Evolutionary conservation across 2,797 vertebrate genomes (phyloP), one percentile per base, ranked within the genome.

Genomic region (Sorex maritimensis): DNA sequence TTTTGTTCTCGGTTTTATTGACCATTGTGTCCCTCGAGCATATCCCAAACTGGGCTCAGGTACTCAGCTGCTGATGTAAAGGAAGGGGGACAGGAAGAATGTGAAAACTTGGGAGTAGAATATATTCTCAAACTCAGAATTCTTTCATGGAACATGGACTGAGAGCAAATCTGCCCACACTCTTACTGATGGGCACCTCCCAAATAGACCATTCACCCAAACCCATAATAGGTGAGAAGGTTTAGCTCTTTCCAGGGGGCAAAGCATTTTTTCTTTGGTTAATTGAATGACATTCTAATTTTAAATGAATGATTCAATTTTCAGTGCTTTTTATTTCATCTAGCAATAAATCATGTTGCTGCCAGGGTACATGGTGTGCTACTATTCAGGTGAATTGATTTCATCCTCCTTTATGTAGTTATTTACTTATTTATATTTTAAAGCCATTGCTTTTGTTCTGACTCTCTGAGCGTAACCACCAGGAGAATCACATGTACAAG

Each of bases 281-380:
- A 61, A 85, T 12, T 75, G 0, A n/a, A 89, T 44, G 38, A 41
- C 38, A 74, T 46, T 89, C 74, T 63, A 61, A 17, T 55, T 86
- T 65, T 17, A 86, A 94, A 91, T 14, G 34, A 71, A 85, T 67
- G 24, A 55, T 73, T 34, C 86, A 23, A 78, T 73, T 84, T 85
- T 49, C 46, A 93, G 52, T 41, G 28, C 79, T 67, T 80, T 2
- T 87, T 19, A 78, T 63, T 86, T 95, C 58, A 89, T 1, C 12
- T 14, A 83, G 61, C 38, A 88, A 14, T 86, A 72, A 91, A 79
- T 19, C n/a, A n/a, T 58, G 6, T 0, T 61, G 41, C 55, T 34
- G 69, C n/a, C 61, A 68, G 1, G 72, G 17, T 63, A 68, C 23
- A 68, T 17, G 41, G 72, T 38, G 41, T 67, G 24, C 77, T 65